These are phyloP conservation scores for Meleagris gallopavo DNA, from an alignment of 2,113 vertebrate genomes.

Conservation along the genomic window DNA sequence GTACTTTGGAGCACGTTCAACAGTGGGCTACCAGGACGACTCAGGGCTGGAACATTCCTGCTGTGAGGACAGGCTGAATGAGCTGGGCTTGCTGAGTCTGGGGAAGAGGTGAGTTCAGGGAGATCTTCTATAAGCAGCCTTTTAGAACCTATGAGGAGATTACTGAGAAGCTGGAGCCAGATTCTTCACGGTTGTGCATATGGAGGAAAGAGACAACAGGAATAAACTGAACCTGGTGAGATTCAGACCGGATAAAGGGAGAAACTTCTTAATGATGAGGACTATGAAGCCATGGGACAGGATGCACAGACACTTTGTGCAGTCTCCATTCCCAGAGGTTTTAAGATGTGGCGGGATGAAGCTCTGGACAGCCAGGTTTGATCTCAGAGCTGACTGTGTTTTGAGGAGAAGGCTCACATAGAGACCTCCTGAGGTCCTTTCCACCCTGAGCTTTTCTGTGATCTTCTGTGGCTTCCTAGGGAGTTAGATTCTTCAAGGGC, in stretches of 20 bases:
- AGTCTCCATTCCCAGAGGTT: not conserved
- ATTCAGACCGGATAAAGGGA: not conserved
- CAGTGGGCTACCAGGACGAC: not conserved
- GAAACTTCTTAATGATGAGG: not conserved
- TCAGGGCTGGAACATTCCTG: not conserved
- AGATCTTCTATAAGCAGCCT: not conserved
- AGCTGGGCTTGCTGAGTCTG: not conserved
- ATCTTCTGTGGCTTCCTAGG: not conserved
- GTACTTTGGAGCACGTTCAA: not conserved
- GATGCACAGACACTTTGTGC: not conserved
- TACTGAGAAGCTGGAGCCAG: not conserved
- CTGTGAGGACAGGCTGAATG: not conserved
- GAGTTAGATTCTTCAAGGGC: not conserved
- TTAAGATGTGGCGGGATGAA: not conserved
- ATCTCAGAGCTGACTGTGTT: not conserved
- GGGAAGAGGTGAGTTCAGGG: not conserved
- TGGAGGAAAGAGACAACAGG: not conserved
- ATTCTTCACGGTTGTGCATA: not conserved
- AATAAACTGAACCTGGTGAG: not conserved
- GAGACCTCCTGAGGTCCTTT: not conserved
- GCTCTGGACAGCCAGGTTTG: not conserved
- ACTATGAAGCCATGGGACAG: not conserved
- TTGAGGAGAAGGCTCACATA: not conserved
- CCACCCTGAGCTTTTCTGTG: not conserved
- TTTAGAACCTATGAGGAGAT: not conserved